phyloP scores from a whole-genome alignment of 2,113 vertebrate species.

The Tachysurus vachellii region DNA sequence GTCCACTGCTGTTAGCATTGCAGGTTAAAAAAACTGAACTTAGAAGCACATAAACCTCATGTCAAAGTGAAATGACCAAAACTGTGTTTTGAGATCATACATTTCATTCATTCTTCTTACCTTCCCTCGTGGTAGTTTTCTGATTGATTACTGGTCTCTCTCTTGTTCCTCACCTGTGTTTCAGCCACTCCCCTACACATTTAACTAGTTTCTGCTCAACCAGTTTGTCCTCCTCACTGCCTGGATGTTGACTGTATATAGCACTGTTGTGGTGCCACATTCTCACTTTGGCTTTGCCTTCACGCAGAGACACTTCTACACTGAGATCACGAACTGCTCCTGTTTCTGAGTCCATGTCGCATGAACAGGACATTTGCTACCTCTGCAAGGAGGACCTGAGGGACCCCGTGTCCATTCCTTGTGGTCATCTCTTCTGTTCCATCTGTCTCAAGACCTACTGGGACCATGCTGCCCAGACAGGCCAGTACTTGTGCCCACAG shows the following conservation, averaged over 20 bases:
- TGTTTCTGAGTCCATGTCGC: slow-evolving; percentile 62
- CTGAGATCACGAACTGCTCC: neutral
- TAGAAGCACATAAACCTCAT: neutral
- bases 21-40: slow-evolving; percentile 14
- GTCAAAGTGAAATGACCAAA: slow-evolving; percentile 9
- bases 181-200: slow-evolving; percentile 65
- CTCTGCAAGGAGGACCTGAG: slow-evolving; percentile 77
- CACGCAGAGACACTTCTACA: slow-evolving; percentile 42
- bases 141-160: slow-evolving; percentile 46
- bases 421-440: slow-evolving; percentile 74
- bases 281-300: slow-evolving; percentile 67
- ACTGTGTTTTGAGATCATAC: slow-evolving; percentile 46
- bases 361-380: slow-evolving; percentile 70
- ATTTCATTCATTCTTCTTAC: slow-evolving; percentile 62
- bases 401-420: slow-evolving; percentile 76
- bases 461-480: slow-evolving; percentile 74
- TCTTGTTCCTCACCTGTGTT: slow-evolving; percentile 60
- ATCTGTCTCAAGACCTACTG: slow-evolving; percentile 79
- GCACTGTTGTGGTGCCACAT: slow-evolving; percentile 48
- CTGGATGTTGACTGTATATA: slow-evolving; percentile 76
- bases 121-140: slow-evolving; percentile 40
- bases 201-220: slow-evolving; percentile 80
- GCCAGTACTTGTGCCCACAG: slow-evolving; percentile 71
- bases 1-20: neutral
- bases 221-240: slow-evolving; percentile 74